Evolutionary conservation across 2,888 invertebrate genomes (phyloP), one percentile per base, ranked within the genome.

Genomic region (Lithodes maja): DNA sequence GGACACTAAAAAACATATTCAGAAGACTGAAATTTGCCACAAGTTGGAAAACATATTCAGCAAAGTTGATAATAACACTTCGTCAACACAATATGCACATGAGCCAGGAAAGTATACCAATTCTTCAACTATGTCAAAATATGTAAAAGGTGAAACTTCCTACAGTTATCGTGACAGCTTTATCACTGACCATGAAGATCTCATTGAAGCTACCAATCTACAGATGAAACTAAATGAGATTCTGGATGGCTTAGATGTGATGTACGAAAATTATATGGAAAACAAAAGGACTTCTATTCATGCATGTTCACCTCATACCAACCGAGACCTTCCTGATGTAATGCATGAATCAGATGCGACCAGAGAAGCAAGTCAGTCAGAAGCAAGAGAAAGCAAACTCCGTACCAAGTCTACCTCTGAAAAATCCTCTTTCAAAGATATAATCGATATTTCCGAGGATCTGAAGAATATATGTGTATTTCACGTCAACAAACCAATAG

Each of bases 361-460:
- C 17, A 77, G 17, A 1, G 15, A 12, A 33, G 49, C n/a, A 77
- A 2, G 2, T 2, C 15, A 33, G 2, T 33, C 12, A 12, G n/a
- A 2, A 77, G 33, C 2, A 12, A 7, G 49, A 77, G 53, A 80
- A 54, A 55, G 12, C 49, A 77, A 49, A 15, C 2, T 49, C 69
- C 15, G 17, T 7, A 33, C 69, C 2, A 69, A n/a, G 2, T 0
- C 3, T 9, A 12, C 17, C 52, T 52, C 71, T n/a, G 87, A 87
- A 53, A 78, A 79, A 17, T 55, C 55, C 5, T 77, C 87, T 1
- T 87, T 79, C 52, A 74, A 79, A 17, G 87, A 87, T 55, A 87
- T 87, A 33, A 53, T 87, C 17, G 54, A 87, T 68, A 84, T 87
- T 12, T 87, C 87, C 9, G 87, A 87, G 83, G 87, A 87, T 17